These are phyloP conservation scores for Neosalanx taihuensis DNA, from an alignment of 2,797 vertebrate species.

Conservation along the genomic window DNA sequence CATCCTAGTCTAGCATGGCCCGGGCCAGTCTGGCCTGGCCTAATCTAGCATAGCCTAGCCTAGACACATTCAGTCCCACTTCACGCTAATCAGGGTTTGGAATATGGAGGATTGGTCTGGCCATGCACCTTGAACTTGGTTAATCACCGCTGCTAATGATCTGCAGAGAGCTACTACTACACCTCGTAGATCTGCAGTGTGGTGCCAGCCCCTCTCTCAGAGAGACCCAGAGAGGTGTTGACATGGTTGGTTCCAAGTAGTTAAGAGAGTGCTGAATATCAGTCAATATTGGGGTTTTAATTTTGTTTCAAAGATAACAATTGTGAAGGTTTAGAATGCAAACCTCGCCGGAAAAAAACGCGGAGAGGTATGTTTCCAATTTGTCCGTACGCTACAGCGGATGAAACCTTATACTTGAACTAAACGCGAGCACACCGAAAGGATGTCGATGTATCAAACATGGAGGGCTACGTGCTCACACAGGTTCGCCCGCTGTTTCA, in stretches of 20 bases:
- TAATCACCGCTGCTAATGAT: conserved; percentile 37
- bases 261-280: too few species aligned
- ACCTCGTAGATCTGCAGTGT: conserved; percentile 5
- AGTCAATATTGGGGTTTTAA: too few species aligned
- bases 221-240: not conserved
- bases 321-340: not conserved
- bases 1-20: conserved; percentile 17
- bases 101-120: conserved; percentile 35
- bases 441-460: conserved; percentile 46
- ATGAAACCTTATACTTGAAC: not conserved
- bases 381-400: not conserved
- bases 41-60: conserved; percentile 12
- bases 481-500: not conserved
- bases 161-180: conserved; percentile 18
- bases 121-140: conserved; percentile 33
- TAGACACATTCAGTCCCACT: conserved; percentile 22
- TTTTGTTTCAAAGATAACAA: too few species aligned
- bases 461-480: conserved; percentile 5
- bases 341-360: not conserved
- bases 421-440: conserved; percentile 11
- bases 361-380: not conserved
- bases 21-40: not conserved
- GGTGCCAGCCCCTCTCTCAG: not conserved
- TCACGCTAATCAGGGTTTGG: conserved; percentile 26
- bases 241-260: not conserved